Evolutionary conservation across 2,888 invertebrate genomes (phyloP).

Genomic region (Timandra comae): DNA sequence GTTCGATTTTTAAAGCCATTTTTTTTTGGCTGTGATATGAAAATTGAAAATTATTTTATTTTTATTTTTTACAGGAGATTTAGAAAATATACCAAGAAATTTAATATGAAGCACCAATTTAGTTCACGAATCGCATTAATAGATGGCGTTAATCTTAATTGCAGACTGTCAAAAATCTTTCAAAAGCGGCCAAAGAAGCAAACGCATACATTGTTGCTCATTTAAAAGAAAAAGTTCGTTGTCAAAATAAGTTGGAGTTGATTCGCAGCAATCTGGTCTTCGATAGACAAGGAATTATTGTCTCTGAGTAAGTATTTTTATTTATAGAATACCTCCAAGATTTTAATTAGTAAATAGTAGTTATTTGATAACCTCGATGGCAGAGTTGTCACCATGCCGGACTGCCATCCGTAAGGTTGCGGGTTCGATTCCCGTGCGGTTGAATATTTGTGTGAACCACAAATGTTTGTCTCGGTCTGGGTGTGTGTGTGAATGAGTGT

Average conservation of each 20-base stretch:
- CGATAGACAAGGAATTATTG: constrained; percentile 42
- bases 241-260: constrained; percentile 31
- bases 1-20: background rate
- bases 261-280: constrained; percentile 51
- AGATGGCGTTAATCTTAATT: constrained; percentile 12
- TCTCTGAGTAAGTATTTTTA: constrained; percentile 47
- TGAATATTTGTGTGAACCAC: too few species aligned
- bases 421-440: too few species aligned
- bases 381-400: too few species aligned
- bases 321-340: constrained; percentile 1
- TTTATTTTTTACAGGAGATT: too few species aligned
- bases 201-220: constrained; percentile 44
- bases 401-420: too few species aligned
- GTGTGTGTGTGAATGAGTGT: too few species aligned
- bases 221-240: constrained; percentile 36
- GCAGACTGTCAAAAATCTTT: constrained; percentile 41
- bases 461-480: too few species aligned
- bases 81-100: too few species aligned
- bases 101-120: background rate
- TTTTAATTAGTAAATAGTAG: too few species aligned
- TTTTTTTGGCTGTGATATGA: background rate
- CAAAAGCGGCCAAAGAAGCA: constrained; percentile 36
- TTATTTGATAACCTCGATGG: too few species aligned
- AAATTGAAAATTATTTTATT: background rate
- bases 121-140: background rate